These are phyloP conservation scores for Cephalopachus bancanus DNA, from an alignment of 2,797 vertebrate genomes.

Conservation along the genomic window DNA sequence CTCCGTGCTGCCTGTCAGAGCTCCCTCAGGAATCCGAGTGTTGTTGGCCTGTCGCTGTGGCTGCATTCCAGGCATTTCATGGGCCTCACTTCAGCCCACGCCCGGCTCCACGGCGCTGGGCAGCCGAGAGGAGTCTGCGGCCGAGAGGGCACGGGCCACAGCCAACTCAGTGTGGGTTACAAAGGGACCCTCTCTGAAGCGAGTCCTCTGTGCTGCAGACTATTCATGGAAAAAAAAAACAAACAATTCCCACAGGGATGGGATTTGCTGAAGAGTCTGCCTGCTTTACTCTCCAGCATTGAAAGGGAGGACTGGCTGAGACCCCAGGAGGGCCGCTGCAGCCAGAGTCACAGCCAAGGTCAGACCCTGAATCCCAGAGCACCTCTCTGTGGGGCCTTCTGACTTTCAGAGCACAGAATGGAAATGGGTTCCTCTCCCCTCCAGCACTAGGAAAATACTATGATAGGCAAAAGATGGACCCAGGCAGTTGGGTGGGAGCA, in stretches of 20 bases:
- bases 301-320: background rate
- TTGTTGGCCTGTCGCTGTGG: background rate
- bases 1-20: background rate
- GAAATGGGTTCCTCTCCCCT: background rate
- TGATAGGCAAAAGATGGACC: background rate
- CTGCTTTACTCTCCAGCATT: background rate
- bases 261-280: background rate
- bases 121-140: background rate
- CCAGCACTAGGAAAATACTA: rapidly evolving
- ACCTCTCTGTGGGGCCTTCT: background rate
- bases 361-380: background rate
- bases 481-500: background rate
- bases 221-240: background rate
- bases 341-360: background rate
- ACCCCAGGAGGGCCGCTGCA: background rate
- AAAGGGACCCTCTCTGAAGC: slow-evolving; percentile 35
- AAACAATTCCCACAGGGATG: background rate
- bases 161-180: background rate
- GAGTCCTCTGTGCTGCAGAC: background rate
- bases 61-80: slow-evolving; percentile 75
- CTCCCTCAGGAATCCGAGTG: background rate
- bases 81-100: slow-evolving; percentile 68
- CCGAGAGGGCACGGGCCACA: background rate
- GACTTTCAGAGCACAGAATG: background rate
- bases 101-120: background rate